These are phyloP conservation scores for Delia radicum DNA, from an alignment of 1,140 invertebrate genomes.

Conservation along the genomic window DNA sequence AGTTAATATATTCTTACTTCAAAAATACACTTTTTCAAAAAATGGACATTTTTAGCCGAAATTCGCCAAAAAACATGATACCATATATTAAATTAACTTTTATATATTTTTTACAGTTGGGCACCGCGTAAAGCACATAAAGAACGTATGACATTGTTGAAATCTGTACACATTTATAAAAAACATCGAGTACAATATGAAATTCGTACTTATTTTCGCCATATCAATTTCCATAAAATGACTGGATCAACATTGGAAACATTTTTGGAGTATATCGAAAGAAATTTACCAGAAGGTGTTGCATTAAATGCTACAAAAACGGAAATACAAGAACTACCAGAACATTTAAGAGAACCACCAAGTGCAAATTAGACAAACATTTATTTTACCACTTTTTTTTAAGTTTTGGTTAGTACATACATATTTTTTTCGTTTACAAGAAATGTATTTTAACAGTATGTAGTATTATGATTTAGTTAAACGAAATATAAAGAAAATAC, in stretches of 20 bases:
- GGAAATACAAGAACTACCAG: slow-evolving; percentile 63
- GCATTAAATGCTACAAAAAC: slow-evolving; percentile 91
- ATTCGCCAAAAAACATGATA: too few species aligned
- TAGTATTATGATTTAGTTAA: too few species aligned
- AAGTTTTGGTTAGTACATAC: too few species aligned
- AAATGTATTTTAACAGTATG: too few species aligned
- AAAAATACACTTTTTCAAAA: too few species aligned
- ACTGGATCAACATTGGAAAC: slow-evolving; percentile 96
- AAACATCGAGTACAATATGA: slow-evolving; percentile 97
- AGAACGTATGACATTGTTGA: slow-evolving; percentile 77
- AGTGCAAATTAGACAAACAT: slow-evolving; percentile 32
- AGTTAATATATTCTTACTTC: too few species aligned
- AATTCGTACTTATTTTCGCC: slow-evolving; percentile 87
- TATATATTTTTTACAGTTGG: slow-evolving; percentile 60
- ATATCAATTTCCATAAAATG: slow-evolving; percentile 78
- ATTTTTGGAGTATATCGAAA: slow-evolving; percentile 93
- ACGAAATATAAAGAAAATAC: too few species aligned
- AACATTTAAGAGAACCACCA: slow-evolving; percentile 57
- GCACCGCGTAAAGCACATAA: slow-evolving; percentile 70
- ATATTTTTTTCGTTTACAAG: too few species aligned
- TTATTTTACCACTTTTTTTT: too few species aligned
- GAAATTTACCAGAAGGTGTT: slow-evolving; percentile 96
- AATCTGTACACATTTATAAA: slow-evolving; percentile 88
- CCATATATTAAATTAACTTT: too few species aligned
- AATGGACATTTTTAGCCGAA: too few species aligned